Base-by-base conservation (phyloP, 2,888 invertebrate genomes). In the Odontocerum albicorne region DNA sequence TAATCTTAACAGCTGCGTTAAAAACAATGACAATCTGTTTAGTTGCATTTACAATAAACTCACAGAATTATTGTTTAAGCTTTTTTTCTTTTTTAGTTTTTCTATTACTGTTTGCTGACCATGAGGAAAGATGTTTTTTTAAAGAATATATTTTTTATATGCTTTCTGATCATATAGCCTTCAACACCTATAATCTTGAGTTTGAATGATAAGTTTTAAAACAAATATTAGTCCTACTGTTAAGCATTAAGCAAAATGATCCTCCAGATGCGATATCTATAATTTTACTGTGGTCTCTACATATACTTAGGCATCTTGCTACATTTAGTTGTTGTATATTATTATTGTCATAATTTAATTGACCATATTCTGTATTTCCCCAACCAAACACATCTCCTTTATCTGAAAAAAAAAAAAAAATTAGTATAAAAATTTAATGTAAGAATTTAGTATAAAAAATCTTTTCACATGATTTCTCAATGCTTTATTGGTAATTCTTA, bases 331-430 rank as follows among this genome's bases (percentile, higher is more conserved):
- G 94, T 64, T 87, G 88, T 39, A 73, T 72, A 6, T 75, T 72
- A 7, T 73, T 60, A 6, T 70, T 62, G 54, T 69, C 66, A 64
- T 77, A 72, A 19, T 82, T 76, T 31, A 98, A 75, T 70, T 97
- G 97, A 0, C 86, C 86, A 66, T 96, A 96, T 72, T 98, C 97
- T 0, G 90, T 88, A 70, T 96, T 97, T 4, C 98, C 97, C 96
- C 97, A 98, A 1, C 96, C 97, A 73, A 96, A 97, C 1, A 95
- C 80, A 65, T 95, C 90, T 2, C 96, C 96, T 64, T 86, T 85
- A 61, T 93, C 92, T 89, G 66, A 42, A 66, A 67, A 58, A 59
- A 56, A 63, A 47, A 57, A 46, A 42, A 57, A 57, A 38, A 53
- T 47, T 40, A 17, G 55, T 4, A 35, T 12, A 35, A 4, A 10